Evolutionary conservation across 2,113 vertebrate genomes (phyloP).

Genomic region (Oncorhynchus masou): DNA sequence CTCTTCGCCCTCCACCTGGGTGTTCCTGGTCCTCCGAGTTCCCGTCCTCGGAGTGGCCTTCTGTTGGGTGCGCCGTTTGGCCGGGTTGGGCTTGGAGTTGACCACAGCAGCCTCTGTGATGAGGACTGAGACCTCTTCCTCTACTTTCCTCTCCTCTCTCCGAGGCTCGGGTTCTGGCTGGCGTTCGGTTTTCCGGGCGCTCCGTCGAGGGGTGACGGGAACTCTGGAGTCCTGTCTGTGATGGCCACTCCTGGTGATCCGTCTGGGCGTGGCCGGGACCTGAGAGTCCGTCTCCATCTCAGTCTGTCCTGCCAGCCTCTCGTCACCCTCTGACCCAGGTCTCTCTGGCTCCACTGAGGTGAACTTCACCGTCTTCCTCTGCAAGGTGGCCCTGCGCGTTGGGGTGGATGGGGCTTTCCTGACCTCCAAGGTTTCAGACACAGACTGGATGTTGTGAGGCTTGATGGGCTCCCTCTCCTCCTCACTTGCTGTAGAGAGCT

Average conservation of each 20-base stretch:
- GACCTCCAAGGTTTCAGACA: neutral
- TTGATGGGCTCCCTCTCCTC: neutral
- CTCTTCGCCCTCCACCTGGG: constrained; percentile 30
- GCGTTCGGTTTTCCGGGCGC: constrained; percentile 43
- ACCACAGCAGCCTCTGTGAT: constrained; percentile 1
- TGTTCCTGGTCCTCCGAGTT: constrained; percentile 40
- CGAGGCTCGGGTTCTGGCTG: constrained; percentile 28
- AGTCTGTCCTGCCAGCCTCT: constrained; percentile 24
- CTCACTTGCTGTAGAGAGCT: neutral
- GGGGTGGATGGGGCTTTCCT: constrained; percentile 55
- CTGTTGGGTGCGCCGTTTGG: constrained; percentile 39
- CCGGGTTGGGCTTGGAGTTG: constrained; percentile 30
- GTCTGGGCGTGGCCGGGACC: constrained; percentile 47
- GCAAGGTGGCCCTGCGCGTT: constrained; percentile 68
- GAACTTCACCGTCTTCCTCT: constrained; percentile 59
- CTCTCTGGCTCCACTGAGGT: constrained; percentile 54
- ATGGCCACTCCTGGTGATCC: constrained; percentile 53
- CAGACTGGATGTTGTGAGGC: neutral
- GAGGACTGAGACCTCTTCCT: constrained; percentile 14
- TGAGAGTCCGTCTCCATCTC: constrained; percentile 36
- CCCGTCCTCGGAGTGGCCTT: constrained; percentile 58
- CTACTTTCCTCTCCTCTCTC: constrained; percentile 30
- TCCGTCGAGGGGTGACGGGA: constrained; percentile 68
- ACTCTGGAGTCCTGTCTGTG: constrained; percentile 30
- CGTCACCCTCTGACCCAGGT: no score